Evolutionary conservation across 1,140 invertebrate species (phyloP).

Genomic region (Zophobas atratus): DNA sequence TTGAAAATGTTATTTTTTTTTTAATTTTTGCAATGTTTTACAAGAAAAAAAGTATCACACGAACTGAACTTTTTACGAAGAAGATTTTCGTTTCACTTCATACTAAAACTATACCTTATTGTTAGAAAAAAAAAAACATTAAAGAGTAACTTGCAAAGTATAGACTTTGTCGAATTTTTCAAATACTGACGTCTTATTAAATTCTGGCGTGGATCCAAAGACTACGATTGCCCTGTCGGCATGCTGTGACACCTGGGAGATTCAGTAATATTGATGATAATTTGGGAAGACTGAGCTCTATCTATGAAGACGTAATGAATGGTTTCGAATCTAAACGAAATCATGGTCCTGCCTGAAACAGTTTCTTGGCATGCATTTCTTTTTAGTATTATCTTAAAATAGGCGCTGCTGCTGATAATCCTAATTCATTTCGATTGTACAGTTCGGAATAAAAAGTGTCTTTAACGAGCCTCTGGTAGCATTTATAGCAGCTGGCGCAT

Average conservation of each 20-base stretch:
- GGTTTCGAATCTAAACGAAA: conserved; percentile 28
- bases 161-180: conserved; percentile 1
- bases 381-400: conserved; percentile 31
- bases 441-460: conserved; percentile 6
- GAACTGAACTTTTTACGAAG: too few species aligned
- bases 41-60: too few species aligned
- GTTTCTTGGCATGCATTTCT: conserved; percentile 40
- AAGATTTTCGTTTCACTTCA: too few species aligned
- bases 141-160: too few species aligned
- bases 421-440: conserved; percentile 48
- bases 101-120: too few species aligned
- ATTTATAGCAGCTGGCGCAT: conserved; percentile 45
- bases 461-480: conserved; percentile 36
- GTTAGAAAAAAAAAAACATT: too few species aligned
- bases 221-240: conserved; percentile 7
- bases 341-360: conserved; percentile 4
- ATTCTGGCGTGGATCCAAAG: conserved; percentile 6
- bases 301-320: conserved; percentile 28
- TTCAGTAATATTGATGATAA: conserved; percentile 35
- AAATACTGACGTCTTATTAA: conserved; percentile 18
- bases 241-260: conserved; percentile 9
- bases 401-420: conserved; percentile 28
- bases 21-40: too few species aligned
- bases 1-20: too few species aligned
- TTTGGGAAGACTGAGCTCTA: neutral